These are phyloP conservation scores for Lottia gigantea DNA, from an alignment of 2,888 invertebrate species.

Conservation along the genomic window DNA sequence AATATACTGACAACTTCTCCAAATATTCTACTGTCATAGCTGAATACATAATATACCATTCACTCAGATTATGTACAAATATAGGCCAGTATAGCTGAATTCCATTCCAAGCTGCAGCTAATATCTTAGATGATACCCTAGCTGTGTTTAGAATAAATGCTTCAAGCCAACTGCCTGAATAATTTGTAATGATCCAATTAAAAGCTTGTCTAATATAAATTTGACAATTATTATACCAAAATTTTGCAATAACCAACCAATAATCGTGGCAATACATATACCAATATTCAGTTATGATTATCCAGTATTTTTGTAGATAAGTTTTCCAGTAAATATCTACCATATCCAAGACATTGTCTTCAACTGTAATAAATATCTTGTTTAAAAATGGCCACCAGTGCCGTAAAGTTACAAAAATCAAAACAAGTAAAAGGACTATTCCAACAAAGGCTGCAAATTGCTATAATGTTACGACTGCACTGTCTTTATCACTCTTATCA, in stretches of 20 bases:
- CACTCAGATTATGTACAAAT: neutral
- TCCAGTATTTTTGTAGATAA: neutral
- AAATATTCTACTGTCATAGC: neutral
- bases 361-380: neutral
- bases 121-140: neutral
- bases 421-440: constrained; percentile 7
- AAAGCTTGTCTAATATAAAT: neutral
- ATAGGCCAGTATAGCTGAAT: neutral
- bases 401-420: constrained; percentile 6
- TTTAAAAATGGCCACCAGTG: constrained; percentile 1
- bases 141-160: neutral
- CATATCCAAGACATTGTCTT: neutral
- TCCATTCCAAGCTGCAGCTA: neutral
- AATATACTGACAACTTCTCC: neutral
- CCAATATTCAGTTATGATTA: neutral
- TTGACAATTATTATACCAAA: neutral
- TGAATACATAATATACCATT: neutral
- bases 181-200: neutral
- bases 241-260: neutral
- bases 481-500: constrained; percentile 34
- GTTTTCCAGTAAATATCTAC: neutral
- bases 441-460: constrained; percentile 6
- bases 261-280: neutral
- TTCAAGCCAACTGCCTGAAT: neutral
- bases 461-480: constrained; percentile 41